phyloP scores from a whole-genome alignment of 2,797 vertebrate species.

The Anisognathus igniventris region DNA sequence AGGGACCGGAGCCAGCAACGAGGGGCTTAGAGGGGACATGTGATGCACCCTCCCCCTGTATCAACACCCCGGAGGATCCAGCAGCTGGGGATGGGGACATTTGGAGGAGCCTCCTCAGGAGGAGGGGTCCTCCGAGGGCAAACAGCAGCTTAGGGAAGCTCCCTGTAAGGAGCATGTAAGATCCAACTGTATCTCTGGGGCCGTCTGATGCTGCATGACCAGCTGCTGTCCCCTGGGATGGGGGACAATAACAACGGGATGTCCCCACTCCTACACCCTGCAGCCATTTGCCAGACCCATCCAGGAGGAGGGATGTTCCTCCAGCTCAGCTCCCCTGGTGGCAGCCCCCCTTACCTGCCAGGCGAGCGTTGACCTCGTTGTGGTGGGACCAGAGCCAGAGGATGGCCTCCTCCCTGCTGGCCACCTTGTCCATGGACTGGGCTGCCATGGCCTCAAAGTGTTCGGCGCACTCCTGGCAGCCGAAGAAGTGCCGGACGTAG shows the following conservation, averaged over 20 bases:
- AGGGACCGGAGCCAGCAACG: not conserved
- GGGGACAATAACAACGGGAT: fast-evolving
- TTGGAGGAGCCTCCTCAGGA: not conserved
- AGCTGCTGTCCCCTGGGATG: not conserved
- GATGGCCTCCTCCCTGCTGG: conserved; percentile 47
- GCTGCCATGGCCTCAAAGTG: conserved; percentile 89
- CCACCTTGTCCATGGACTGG: conserved; percentile 74
- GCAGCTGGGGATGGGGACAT: not conserved
- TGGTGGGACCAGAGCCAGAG: conserved; percentile 91
- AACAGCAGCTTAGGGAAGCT: not conserved
- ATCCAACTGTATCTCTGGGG: not conserved
- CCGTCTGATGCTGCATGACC: not conserved
- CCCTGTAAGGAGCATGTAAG: not conserved
- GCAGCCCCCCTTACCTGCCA: conserved; percentile 78
- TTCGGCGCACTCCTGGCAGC: conserved; percentile 82
- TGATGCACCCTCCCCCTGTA: fast-evolving
- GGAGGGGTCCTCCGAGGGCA: not conserved
- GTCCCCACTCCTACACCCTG: not conserved
- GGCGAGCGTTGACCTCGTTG: conserved; percentile 88
- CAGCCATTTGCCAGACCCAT: not conserved
- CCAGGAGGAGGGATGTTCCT: not conserved
- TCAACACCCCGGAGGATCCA: fast-evolving
- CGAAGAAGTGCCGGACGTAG: conserved; percentile 86
- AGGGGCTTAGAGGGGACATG: not conserved
- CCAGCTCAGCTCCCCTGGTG: not conserved